These are phyloP conservation scores for Nebria brevicollis DNA, from an alignment of 2,888 invertebrate species.

Conservation along the genomic window DNA sequence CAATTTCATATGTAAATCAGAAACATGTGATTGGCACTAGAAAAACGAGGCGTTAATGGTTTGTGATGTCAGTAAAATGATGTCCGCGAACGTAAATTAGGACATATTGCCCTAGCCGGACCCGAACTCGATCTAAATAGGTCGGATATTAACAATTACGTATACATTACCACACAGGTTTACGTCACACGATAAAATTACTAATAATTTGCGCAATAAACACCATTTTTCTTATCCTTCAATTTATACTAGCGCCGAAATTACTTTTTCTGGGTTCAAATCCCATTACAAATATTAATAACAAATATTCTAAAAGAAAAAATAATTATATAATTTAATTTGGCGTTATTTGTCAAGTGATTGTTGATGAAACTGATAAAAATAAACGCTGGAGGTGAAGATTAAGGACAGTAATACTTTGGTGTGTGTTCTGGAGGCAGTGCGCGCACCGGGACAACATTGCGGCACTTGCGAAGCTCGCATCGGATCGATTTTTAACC, in stretches of 20 bases:
- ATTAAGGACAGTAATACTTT: neutral
- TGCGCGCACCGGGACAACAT: neutral
- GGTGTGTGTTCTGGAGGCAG: neutral
- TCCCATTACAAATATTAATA: too few relatives aligned
- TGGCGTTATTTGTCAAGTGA: neutral
- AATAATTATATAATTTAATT: neutral
- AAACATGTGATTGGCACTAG: neutral
- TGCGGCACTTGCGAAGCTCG: slow-evolving; percentile 30
- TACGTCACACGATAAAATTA: neutral
- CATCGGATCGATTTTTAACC: slow-evolving; percentile 35
- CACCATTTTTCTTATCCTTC: neutral
- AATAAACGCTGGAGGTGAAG: neutral
- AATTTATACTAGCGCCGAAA: neutral
- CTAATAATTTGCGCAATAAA: neutral
- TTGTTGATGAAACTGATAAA: neutral
- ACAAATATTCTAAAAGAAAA: neutral
- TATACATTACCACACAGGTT: neutral
- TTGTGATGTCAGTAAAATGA: neutral
- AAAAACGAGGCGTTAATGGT: neutral
- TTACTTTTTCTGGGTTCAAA: too few relatives aligned
- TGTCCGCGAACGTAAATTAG: neutral
- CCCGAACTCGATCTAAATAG: neutral
- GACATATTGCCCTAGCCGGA: neutral
- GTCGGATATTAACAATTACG: slow-evolving; percentile 1
- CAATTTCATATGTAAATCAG: neutral